A percentile compares a stretch with the other conserved stretches of the same genome.
Conservation (phyloP, 2,888 invertebrate species). For the Chorisops tibialis region DNA sequence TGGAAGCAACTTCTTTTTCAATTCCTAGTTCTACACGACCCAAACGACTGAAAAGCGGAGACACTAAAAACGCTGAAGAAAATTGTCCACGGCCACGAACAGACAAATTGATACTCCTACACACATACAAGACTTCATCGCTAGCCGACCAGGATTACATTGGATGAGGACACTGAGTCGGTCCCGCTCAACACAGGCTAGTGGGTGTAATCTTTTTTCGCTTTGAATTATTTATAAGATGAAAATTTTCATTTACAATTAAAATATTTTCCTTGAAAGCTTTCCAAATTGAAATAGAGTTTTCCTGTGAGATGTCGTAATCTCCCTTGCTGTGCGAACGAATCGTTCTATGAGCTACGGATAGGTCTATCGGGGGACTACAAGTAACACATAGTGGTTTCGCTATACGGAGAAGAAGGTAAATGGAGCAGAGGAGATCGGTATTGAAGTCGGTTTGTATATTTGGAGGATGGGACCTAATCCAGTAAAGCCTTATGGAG, state of each 20-base stretch:
- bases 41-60: no score
- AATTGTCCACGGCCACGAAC: no score
- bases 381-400: neutral
- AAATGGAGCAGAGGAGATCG: neutral
- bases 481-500: conserved; percentile 5
- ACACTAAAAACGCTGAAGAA: no score
- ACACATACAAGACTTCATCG: no score
- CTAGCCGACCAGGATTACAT: no score
- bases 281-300: conserved; percentile 8
- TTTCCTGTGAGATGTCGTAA: neutral
- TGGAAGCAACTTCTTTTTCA: no score
- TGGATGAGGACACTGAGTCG: neutral
- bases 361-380: neutral
- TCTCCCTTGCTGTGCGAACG: neutral
- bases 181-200: neutral
- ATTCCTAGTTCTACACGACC: no score
- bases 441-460: neutral
- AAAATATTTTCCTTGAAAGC: conserved; percentile 15
- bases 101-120: no score
- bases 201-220: conserved; percentile 11
- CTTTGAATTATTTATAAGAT: conserved; percentile 17
- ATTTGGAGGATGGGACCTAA: neutral
- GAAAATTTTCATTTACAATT: conserved; percentile 16
- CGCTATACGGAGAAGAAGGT: neutral
- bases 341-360: neutral